Percentiles rank a stretch among this genome's conserved stretches.
phyloP scores from a whole-genome alignment of 2,113 vertebrate species.

The Lagenorhynchus albirostris region DNA sequence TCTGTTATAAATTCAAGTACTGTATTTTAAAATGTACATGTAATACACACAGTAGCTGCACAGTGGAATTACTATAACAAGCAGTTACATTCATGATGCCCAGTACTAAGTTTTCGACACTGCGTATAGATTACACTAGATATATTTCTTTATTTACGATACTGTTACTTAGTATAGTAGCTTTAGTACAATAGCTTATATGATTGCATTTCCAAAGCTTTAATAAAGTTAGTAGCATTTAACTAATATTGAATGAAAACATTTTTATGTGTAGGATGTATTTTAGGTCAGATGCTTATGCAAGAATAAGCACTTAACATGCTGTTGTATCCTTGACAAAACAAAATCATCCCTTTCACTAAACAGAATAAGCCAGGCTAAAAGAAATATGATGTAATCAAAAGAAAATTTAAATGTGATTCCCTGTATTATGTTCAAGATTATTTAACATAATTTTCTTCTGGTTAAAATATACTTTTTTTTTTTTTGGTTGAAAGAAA shows the following conservation, averaged over 20 bases:
- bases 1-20: conserved; percentile 79
- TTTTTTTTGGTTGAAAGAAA: not conserved
- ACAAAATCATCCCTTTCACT: conserved; percentile 31
- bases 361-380: conserved; percentile 36
- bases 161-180: conserved; percentile 62
- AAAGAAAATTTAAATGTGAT: conserved; percentile 25
- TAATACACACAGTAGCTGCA: conserved; percentile 73
- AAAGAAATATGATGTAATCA: not conserved
- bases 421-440: conserved; percentile 38
- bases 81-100: conserved; percentile 79
- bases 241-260: conserved; percentile 43
- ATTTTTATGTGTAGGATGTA: conserved; percentile 23
- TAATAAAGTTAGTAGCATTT: conserved; percentile 56
- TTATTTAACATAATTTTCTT: conserved; percentile 44
- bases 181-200: conserved; percentile 44
- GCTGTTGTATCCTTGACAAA: conserved; percentile 48
- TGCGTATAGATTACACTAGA: conserved; percentile 3
- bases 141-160: conserved; percentile 33
- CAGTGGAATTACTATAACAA: conserved; percentile 65
- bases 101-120: conserved; percentile 66
- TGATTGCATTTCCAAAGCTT: conserved; percentile 45
- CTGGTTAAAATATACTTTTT: conserved; percentile 40
- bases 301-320: conserved; percentile 45
- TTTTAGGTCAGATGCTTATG: conserved; percentile 66
- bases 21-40: conserved; percentile 75